Conservation (phyloP, 2,797 vertebrate species). For the Danionella dracula region DNA sequence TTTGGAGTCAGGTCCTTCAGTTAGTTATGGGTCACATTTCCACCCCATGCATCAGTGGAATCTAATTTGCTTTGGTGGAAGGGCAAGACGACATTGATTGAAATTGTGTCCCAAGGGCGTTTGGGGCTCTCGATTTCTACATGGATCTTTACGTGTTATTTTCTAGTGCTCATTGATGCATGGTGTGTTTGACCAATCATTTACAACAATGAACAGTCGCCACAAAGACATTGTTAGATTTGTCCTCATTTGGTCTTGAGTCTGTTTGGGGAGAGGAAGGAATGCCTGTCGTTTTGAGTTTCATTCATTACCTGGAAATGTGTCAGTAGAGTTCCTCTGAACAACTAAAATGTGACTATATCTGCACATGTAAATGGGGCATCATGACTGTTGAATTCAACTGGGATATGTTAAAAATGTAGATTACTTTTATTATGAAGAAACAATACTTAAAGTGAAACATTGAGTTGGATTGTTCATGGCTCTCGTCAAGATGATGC, state of each 20-base stretch:
- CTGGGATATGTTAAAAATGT: too few species aligned
- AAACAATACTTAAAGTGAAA: too few species aligned
- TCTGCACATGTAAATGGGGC: neutral
- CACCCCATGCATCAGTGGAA: slow-evolving; percentile 63
- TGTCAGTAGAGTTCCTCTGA: neutral
- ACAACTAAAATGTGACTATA: neutral
- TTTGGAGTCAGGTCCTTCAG: slow-evolving; percentile 63
- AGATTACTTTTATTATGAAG: too few species aligned
- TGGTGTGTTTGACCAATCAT: slow-evolving; percentile 59
- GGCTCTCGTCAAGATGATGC: too few species aligned
- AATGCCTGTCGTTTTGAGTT: neutral
- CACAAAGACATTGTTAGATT: slow-evolving; percentile 40
- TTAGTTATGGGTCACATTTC: slow-evolving; percentile 71
- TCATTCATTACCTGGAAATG: neutral
- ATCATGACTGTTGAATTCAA: too few species aligned
- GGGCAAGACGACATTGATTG: slow-evolving; percentile 80
- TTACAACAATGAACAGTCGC: slow-evolving; percentile 53
- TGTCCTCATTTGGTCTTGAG: slow-evolving; percentile 12
- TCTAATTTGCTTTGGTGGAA: slow-evolving; percentile 74
- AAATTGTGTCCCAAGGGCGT: slow-evolving; percentile 69
- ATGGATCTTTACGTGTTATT: slow-evolving; percentile 70
- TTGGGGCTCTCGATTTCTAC: slow-evolving; percentile 63
- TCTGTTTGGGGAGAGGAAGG: neutral
- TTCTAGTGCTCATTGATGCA: slow-evolving; percentile 56
- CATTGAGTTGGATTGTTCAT: too few species aligned